Base-by-base conservation (phyloP, 2,888 invertebrate genomes). In the Mesochorus sp. region DNA sequence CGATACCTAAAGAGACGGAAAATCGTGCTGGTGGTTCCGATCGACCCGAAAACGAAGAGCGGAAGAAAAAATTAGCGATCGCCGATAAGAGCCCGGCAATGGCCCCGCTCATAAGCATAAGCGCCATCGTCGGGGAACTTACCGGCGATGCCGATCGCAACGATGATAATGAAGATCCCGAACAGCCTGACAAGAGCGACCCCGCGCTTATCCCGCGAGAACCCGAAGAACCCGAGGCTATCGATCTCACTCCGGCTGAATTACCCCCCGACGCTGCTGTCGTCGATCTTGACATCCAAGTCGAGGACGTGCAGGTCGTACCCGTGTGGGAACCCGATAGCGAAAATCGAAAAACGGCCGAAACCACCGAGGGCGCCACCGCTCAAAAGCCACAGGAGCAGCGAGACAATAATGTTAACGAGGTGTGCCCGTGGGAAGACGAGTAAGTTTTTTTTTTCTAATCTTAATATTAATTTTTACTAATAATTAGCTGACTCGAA, bases 381-480 rank as follows among this genome's bases (percentile, higher is more conserved):
- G 79, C 73, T 81, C 80, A 82, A 76, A 79, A 84, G 75, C 80
- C 87, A 83, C 87, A 84, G 84, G 88, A 89, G 86, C 88, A 89
- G 89, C 88, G 88, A 86, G 90, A 91, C 90, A 91, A 91, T 90
- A 94, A 95, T 92, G 94, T 94, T 92, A 96, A 95, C 92, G 96
- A 97, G 92, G 95, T 97, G 90, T 97, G 97, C 93, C 97, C 97
- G 74, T 97, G 97, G 97, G 97, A 97, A 94, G 97, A 97, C 93
- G 97, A 97, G 97, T 97, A 94, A 96, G 97, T 76, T 49, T 70
- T 59, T 61, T 62, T 55, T 34, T 51, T 74, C 59, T 17, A 12
- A 6, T 62, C 19, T 44, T 1, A 26, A 61, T 5, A 55, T 1
- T n/a, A 10, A 3, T n/a, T 55, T 19, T 57, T 21, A 17, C 28